A percentile compares a stretch with the other conserved stretches of the same genome.
phyloP scores from a whole-genome alignment of 2,888 invertebrate genomes.

The Melipona bicolor region DNA sequence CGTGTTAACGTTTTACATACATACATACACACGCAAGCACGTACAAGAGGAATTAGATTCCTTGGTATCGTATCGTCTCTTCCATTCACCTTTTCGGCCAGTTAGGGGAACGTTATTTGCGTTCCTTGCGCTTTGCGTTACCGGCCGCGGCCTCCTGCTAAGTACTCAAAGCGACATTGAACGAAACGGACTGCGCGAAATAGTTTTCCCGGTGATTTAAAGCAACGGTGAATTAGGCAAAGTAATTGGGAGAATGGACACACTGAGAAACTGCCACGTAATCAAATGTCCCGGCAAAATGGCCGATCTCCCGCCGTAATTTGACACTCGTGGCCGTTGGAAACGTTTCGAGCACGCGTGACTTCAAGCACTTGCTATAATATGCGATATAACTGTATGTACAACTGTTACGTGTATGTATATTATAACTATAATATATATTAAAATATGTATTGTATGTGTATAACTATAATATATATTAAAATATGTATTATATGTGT shows the following conservation, averaged over 20 bases:
- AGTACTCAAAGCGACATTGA: not conserved
- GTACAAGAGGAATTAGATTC: not conserved
- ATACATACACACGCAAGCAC: not conserved
- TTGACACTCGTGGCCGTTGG: not conserved
- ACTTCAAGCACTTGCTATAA: too few relatives aligned
- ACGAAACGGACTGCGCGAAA: not conserved
- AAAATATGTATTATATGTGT: too few relatives aligned
- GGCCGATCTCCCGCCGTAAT: not conserved
- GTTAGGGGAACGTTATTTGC: not conserved
- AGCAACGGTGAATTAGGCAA: not conserved
- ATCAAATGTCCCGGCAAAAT: not conserved
- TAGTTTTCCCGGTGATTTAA: slow-evolving; percentile 7
- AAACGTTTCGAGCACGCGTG: not conserved
- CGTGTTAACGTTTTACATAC: slow-evolving; percentile 21
- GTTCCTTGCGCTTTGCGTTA: not conserved
- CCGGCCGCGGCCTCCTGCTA: not conserved
- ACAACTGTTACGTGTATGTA: too few relatives aligned
- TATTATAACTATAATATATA: too few relatives aligned
- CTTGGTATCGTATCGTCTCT: not conserved
- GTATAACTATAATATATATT: too few relatives aligned
- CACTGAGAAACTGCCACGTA: not conserved
- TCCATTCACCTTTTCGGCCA: slow-evolving; percentile 5
- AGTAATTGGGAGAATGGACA: not conserved
- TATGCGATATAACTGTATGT: too few relatives aligned
- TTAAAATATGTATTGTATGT: too few relatives aligned